Conservation (phyloP, 1,140 invertebrate genomes). For the Atta colombica region DNA sequence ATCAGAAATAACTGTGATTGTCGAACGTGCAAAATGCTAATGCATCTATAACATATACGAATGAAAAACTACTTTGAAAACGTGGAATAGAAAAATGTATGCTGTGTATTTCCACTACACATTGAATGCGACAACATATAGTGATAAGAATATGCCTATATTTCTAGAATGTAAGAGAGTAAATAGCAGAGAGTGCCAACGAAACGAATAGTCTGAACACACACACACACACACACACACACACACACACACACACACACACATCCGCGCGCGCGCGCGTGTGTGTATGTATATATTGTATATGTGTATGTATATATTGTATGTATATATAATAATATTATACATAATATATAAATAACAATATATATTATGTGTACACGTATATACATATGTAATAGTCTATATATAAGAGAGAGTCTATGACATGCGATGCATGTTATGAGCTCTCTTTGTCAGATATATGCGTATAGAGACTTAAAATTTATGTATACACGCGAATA, state of each 20-base stretch:
- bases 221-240: too few species aligned
- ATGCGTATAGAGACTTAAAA: conserved; percentile 16
- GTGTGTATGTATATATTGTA: not conserved
- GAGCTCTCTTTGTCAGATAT: conserved; percentile 7
- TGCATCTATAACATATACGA: not conserved
- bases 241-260: too few species aligned
- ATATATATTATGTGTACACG: not conserved
- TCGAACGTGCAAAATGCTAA: conserved; percentile 10
- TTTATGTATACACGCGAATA: conserved; percentile 1
- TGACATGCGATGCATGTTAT: not conserved
- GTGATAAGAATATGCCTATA: not conserved
- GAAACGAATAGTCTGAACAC: too few species aligned
- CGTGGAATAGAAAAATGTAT: conserved; percentile 19
- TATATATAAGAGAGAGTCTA: not conserved
- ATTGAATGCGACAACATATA: not conserved
- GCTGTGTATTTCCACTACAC: not conserved
- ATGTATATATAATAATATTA: too few species aligned
- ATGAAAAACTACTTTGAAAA: conserved; percentile 8
- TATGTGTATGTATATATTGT: not conserved
- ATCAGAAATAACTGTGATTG: conserved; percentile 52
- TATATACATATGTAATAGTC: not conserved
- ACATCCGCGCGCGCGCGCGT: too few species aligned
- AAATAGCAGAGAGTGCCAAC: too few species aligned
- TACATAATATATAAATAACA: too few species aligned
- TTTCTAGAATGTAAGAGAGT: not conserved